phyloP scores from a whole-genome alignment of 2,888 invertebrate genomes.

The Oxycera nigricornis region DNA sequence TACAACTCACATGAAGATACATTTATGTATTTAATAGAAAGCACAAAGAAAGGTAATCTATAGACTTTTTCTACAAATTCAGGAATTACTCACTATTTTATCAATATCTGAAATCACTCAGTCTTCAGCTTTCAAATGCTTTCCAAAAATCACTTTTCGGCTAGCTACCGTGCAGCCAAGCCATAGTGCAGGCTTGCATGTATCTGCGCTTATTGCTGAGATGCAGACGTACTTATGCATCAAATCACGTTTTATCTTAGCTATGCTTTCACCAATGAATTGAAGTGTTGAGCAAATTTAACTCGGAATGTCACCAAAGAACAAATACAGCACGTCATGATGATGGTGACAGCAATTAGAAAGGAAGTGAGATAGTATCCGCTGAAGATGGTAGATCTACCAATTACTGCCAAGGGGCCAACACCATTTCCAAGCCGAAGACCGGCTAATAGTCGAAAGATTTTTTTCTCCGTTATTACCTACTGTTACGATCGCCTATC shows the following conservation, averaged over 20 bases:
- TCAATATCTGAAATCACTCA: no score
- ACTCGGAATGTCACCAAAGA: background rate
- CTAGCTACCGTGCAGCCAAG: no score
- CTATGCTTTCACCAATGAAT: slow-evolving; percentile 1
- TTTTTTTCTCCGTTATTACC: background rate
- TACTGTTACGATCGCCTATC: background rate
- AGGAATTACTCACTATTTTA: no score
- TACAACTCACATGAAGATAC: no score
- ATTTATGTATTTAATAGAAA: no score
- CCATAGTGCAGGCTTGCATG: background rate
- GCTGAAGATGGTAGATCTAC: background rate
- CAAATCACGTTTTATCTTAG: background rate
- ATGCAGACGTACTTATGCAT: background rate
- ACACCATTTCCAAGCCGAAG: background rate
- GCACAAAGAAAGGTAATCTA: no score
- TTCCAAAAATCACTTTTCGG: no score
- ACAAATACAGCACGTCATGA: background rate
- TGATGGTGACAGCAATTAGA: slow-evolving; percentile 4
- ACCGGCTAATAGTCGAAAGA: background rate
- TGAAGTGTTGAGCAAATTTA: background rate
- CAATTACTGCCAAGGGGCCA: background rate
- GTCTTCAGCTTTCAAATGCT: no score
- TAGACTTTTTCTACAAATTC: no score
- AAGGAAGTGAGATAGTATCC: background rate
- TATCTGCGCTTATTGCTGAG: background rate